Conservation (phyloP, 1,140 invertebrate genomes). For the Tetragnatha versicolor region DNA sequence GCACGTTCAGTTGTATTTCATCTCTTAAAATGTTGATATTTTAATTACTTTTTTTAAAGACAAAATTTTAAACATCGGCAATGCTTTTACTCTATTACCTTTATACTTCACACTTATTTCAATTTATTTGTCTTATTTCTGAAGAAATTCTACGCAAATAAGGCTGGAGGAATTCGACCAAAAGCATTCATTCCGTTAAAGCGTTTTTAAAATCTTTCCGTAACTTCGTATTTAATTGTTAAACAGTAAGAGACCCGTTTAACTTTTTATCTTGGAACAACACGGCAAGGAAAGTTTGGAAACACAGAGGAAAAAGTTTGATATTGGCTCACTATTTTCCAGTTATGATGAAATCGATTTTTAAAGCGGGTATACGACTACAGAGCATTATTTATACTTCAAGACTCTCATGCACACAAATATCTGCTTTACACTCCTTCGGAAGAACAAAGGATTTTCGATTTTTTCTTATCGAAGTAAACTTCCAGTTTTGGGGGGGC, state of each 20-base stretch:
- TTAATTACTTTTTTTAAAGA: no score
- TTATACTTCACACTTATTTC: no score
- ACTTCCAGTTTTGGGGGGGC: background rate
- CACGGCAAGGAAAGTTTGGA: conserved; percentile 24
- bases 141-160: no score
- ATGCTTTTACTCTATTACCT: no score
- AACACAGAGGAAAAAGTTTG: conserved; percentile 13
- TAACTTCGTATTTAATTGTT: conserved; percentile 26
- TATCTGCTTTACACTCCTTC: conserved; percentile 26
- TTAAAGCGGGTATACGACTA: conserved; percentile 1
- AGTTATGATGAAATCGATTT: conserved; percentile 33
- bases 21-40: no score
- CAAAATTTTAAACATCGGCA: no score
- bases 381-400: conserved; percentile 32
- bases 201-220: conserved; percentile 20
- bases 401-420: conserved; percentile 43
- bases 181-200: background rate
- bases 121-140: no score
- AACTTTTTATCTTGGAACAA: conserved; percentile 1
- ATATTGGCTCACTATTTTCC: conserved; percentile 31
- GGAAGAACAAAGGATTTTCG: conserved; percentile 14
- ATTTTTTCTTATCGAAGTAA: background rate
- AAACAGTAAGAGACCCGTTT: conserved; percentile 24
- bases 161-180: background rate
- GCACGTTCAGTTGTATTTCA: no score